phyloP scores from a whole-genome alignment of 1,140 invertebrate genomes.

The Philaenus spumarius region DNA sequence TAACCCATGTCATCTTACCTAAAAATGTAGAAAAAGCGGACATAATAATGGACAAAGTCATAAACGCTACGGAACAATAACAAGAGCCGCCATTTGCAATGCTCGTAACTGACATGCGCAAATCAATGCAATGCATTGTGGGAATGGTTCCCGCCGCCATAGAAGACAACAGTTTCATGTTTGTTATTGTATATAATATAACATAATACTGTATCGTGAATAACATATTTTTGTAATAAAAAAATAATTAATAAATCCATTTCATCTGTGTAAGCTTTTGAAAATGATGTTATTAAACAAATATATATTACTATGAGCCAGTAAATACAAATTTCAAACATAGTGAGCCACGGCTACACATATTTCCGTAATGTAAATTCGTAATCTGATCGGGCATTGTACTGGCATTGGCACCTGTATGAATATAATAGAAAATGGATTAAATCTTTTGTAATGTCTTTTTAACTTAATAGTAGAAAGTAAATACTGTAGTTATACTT shows the following conservation, averaged over 20 bases:
- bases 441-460: slow-evolving; percentile 22
- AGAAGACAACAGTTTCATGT: background rate
- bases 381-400: slow-evolving; percentile 1
- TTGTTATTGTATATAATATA: too few relatives aligned
- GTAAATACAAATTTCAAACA: too few relatives aligned
- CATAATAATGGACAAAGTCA: slow-evolving; percentile 44
- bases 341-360: too few relatives aligned
- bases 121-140: slow-evolving; percentile 47
- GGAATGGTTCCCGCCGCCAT: slow-evolving; percentile 30
- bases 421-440: slow-evolving; percentile 21
- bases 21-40: slow-evolving; percentile 40
- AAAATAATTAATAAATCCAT: too few relatives aligned
- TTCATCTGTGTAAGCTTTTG: too few relatives aligned
- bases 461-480: too few relatives aligned
- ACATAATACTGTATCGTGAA: background rate
- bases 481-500: too few relatives aligned
- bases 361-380: too few relatives aligned
- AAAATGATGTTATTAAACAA: too few relatives aligned
- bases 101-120: slow-evolving; percentile 56
- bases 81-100: slow-evolving; percentile 73
- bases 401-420: background rate
- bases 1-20: slow-evolving; percentile 22
- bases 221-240: slow-evolving; percentile 11
- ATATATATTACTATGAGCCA: too few relatives aligned
- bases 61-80: slow-evolving; percentile 63